A percentile compares a stretch with the other conserved stretches of the same genome.
Evolutionary conservation across 2,888 invertebrate species (phyloP).

Genomic region (Phortica okadai): DNA sequence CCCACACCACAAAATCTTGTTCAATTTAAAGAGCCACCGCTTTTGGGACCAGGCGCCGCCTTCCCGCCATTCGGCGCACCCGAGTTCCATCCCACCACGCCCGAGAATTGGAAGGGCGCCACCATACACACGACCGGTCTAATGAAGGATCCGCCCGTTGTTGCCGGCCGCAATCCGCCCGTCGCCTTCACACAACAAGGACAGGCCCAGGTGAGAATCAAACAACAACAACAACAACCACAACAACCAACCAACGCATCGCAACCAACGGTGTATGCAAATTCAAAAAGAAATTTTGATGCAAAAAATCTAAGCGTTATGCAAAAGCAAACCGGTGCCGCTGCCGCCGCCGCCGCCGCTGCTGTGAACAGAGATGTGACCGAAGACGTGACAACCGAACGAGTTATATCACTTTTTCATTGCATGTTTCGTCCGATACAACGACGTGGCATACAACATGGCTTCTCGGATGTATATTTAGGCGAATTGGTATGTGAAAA

Average conservation of each 20-base stretch:
- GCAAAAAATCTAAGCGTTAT: no score
- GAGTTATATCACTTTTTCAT: background rate
- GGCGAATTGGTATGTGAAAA: no score
- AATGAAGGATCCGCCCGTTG: constrained; percentile 80
- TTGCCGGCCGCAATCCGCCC: constrained; percentile 76
- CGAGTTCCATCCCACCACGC: constrained; percentile 76
- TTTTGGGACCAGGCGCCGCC: constrained; percentile 76
- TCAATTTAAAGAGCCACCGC: constrained; percentile 77
- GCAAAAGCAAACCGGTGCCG: constrained; percentile 35
- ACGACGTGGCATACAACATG: no score
- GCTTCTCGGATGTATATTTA: no score
- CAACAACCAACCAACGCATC: background rate
- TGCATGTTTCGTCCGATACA: constrained; percentile 5
- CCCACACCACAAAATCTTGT: constrained; percentile 73
- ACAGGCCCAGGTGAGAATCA: constrained; percentile 73
- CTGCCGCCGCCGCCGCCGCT: background rate
- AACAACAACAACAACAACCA: background rate
- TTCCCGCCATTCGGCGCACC: constrained; percentile 76
- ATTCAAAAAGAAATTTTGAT: background rate
- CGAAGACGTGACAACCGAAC: background rate
- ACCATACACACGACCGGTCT: constrained; percentile 78
- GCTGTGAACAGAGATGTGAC: background rate
- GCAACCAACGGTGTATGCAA: background rate
- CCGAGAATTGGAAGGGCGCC: constrained; percentile 76
- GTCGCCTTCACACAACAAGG: constrained; percentile 75